Evolutionary conservation across 2,113 vertebrate genomes (phyloP).

Genomic region (Podocnemis expansa): DNA sequence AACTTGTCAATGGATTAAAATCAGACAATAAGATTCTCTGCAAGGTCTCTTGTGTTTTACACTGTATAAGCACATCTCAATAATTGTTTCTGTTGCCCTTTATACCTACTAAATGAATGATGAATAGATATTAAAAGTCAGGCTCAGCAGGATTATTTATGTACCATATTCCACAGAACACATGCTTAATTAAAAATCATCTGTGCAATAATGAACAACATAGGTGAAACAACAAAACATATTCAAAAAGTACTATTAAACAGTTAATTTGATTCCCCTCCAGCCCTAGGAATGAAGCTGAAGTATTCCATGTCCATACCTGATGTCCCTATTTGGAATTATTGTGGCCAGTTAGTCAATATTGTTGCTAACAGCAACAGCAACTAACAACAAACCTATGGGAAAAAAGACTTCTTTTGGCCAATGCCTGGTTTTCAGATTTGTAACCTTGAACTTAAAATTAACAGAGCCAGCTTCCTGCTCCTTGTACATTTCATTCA

Average conservation of each 20-base stretch:
- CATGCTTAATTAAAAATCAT: slow-evolving; percentile 72
- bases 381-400: slow-evolving; percentile 1
- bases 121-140: slow-evolving; percentile 63
- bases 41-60: slow-evolving; percentile 50
- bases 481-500: background rate
- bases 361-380: background rate
- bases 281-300: background rate
- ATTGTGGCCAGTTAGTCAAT: slow-evolving; percentile 8
- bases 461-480: background rate
- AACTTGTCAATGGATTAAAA: slow-evolving; percentile 45
- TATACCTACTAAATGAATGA: slow-evolving; percentile 63
- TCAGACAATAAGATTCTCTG: slow-evolving; percentile 41
- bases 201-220: slow-evolving; percentile 51
- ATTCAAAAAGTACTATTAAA: slow-evolving; percentile 52
- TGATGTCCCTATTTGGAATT: slow-evolving; percentile 8
- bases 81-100: slow-evolving; percentile 67
- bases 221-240: slow-evolving; percentile 66
- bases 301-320: slow-evolving; percentile 36
- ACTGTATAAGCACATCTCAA: slow-evolving; percentile 32
- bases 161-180: slow-evolving; percentile 59
- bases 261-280: slow-evolving; percentile 40
- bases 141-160: slow-evolving; percentile 61
- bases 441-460: background rate
- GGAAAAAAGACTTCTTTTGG: slow-evolving; percentile 13
- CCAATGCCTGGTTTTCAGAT: background rate